These are phyloP conservation scores for Pinctada fucata DNA, from an alignment of 2,888 invertebrate species.

Conservation along the genomic window DNA sequence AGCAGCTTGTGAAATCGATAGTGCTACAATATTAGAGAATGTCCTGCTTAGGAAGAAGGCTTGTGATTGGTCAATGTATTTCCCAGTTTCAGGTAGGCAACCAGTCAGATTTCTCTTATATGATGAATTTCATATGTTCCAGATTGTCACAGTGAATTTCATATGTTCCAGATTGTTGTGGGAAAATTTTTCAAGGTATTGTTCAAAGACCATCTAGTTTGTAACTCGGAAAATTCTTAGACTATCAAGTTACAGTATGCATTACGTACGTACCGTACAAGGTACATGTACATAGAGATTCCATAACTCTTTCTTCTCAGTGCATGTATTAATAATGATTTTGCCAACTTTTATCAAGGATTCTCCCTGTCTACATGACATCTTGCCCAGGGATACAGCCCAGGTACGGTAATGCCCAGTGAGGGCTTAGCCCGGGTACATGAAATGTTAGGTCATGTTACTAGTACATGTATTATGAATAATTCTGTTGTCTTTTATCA, in stretches of 20 bases:
- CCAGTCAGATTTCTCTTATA: background rate
- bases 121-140: background rate
- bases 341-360: conserved; percentile 7
- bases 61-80: conserved; percentile 23
- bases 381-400: conserved; percentile 5
- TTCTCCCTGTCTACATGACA: conserved; percentile 34
- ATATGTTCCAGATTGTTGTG: background rate
- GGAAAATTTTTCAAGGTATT: too few relatives aligned
- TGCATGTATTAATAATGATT: too few relatives aligned
- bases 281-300: too few relatives aligned
- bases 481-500: background rate
- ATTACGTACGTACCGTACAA: too few relatives aligned
- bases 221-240: too few relatives aligned
- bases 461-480: too few relatives aligned
- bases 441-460: conserved; percentile 1
- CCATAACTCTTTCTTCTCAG: too few relatives aligned
- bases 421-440: conserved; percentile 14
- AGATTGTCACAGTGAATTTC: background rate
- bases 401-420: conserved; percentile 7
- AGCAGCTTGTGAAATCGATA: conserved; percentile 31
- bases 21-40: conserved; percentile 19
- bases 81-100: conserved; percentile 23
- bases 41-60: conserved; percentile 21
- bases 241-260: too few relatives aligned
- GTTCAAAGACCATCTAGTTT: too few relatives aligned